phyloP scores from a whole-genome alignment of 2,888 invertebrate species.

The Caradrina kadenii region DNA sequence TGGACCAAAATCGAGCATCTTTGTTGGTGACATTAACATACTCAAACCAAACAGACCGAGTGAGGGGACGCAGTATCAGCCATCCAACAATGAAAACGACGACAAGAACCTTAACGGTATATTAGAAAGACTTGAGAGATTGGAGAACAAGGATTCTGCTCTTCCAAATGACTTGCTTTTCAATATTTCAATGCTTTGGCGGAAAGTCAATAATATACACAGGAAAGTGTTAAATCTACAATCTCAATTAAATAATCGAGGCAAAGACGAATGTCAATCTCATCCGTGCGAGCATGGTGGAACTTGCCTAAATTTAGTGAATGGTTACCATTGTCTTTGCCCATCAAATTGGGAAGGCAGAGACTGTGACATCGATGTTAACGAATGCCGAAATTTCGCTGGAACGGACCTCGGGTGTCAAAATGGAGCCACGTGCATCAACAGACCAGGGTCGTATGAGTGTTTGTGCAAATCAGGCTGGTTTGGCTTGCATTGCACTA shows the following conservation, averaged over 20 bases:
- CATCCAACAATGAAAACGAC: conserved; percentile 54
- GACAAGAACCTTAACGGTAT: conserved; percentile 69
- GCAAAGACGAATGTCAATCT: conserved; percentile 92
- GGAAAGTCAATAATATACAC: conserved; percentile 74
- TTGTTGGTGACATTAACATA: conserved; percentile 93
- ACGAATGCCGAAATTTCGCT: conserved; percentile 95
- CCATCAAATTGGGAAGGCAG: conserved; percentile 93
- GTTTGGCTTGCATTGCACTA: conserved; percentile 96
- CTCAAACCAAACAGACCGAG: conserved; percentile 80
- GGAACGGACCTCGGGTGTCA: conserved; percentile 98
- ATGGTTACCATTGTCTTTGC: conserved; percentile 94
- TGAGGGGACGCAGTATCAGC: conserved; percentile 47
- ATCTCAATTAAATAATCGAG: conserved; percentile 81
- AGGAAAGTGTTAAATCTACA: conserved; percentile 86
- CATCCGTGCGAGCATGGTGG: conserved; percentile 96
- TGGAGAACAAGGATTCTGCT: conserved; percentile 71
- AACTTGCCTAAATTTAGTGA: conserved; percentile 93
- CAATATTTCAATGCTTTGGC: conserved; percentile 74
- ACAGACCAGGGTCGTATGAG: conserved; percentile 95
- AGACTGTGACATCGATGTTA: conserved; percentile 94
- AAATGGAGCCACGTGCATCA: conserved; percentile 96
- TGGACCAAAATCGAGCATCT: conserved; percentile 92
- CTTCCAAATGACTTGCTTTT: conserved; percentile 63
- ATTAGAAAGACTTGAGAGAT: conserved; percentile 72
- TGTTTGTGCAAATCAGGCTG: conserved; percentile 95